Evolutionary conservation across 64 coral and sea anemone species (phyloP).

Genomic region (Montipora capricornis): DNA sequence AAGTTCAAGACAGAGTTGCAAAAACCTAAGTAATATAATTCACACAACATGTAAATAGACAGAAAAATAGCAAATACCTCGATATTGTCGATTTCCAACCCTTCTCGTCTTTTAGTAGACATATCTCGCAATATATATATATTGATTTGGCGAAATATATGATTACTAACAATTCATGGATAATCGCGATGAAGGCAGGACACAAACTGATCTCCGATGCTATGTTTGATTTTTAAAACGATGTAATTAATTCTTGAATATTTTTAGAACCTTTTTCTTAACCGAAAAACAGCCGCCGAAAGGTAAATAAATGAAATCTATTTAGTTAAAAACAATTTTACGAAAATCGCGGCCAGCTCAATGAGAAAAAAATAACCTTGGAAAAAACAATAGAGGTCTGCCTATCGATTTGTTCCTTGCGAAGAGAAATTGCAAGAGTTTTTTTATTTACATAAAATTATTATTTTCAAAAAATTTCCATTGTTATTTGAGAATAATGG

Average conservation of each 20-base stretch:
- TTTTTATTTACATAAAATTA: not conserved
- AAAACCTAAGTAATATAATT: not conserved
- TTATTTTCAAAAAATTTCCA: not conserved
- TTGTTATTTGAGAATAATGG: not conserved
- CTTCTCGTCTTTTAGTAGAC: slow-evolving; percentile 17
- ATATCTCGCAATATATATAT: not conserved
- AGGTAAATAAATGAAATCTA: slow-evolving; percentile 21
- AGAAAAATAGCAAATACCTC: slow-evolving; percentile 22
- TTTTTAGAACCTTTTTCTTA: not conserved
- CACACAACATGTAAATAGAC: not conserved
- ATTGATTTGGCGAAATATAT: not conserved
- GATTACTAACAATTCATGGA: not conserved
- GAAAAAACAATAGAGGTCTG: not conserved
- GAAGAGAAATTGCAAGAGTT: not conserved
- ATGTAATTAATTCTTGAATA: slow-evolving; percentile 36
- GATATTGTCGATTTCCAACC: slow-evolving; percentile 25
- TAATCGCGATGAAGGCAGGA: not conserved
- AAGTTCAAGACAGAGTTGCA: not conserved
- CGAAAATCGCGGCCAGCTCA: not conserved
- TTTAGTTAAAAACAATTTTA: not conserved
- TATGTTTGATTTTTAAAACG: slow-evolving; percentile 11
- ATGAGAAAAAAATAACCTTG: not conserved
- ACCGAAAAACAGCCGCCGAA: slow-evolving; percentile 14
- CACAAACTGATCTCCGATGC: not conserved
- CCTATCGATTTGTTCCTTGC: not conserved